Conservation (phyloP, 2,113 vertebrate species). For the human (Homo sapiens) region GRCh38 chr1:163089501-163090000, state of each 20-base stretch:
- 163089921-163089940: neutral
- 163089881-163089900: neutral
- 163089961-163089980: neutral
- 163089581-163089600: no score
- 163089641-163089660: no score
- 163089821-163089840: neutral
- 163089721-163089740: neutral
- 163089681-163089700: neutral
- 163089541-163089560: no score
- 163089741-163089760: neutral
- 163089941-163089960: neutral
- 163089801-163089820: neutral
- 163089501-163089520: no score
- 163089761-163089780: neutral
- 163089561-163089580: no score
- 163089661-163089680: neutral
- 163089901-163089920: neutral
- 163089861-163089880: neutral
- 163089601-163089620: no score
- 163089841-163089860: neutral
- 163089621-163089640: no score
- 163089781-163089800: neutral
- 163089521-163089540: no score
- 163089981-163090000: neutral
- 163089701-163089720: no score